Evolutionary conservation across 2,888 invertebrate genomes (phyloP).

Genomic region (Euphydryas editha): DNA sequence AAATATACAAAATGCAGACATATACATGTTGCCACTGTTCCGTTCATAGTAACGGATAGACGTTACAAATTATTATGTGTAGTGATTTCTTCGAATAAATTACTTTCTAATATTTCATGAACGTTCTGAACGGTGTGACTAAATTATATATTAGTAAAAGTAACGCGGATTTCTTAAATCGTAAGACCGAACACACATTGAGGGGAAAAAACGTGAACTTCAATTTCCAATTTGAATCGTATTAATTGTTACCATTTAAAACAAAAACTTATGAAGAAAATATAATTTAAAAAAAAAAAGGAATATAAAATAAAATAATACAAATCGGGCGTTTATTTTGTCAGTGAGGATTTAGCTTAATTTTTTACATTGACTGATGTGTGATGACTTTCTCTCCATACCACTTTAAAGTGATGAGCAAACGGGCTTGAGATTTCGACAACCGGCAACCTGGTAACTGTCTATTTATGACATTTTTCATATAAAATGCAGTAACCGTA

Average conservation of each 20-base stretch:
- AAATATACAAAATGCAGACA: no score
- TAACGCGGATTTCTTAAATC: slow-evolving; percentile 30
- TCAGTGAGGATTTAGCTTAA: not conserved
- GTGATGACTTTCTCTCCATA: slow-evolving; percentile 10
- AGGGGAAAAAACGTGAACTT: no score
- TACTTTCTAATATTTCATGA: not conserved
- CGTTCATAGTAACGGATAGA: not conserved
- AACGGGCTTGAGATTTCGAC: no score
- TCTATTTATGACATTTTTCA: no score
- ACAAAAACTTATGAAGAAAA: no score
- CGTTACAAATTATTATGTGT: not conserved
- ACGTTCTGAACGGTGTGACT: slow-evolving; percentile 16
- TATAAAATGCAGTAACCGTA: no score
- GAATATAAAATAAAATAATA: no score
- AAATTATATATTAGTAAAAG: slow-evolving; percentile 25
- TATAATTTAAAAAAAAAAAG: no score
- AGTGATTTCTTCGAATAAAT: slow-evolving; percentile 6
- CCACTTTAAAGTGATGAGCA: not conserved
- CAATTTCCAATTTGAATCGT: no score
- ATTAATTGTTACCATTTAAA: no score
- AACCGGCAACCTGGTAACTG: no score
- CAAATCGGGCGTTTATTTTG: no score
- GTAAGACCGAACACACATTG: not conserved
- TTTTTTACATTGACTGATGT: slow-evolving; percentile 2
- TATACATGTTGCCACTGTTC: not conserved